Percentiles rank a stretch among this genome's conserved stretches.
Evolutionary conservation across 64 coral and sea anemone genomes (phyloP).

Genomic region (Montipora capricornis): DNA sequence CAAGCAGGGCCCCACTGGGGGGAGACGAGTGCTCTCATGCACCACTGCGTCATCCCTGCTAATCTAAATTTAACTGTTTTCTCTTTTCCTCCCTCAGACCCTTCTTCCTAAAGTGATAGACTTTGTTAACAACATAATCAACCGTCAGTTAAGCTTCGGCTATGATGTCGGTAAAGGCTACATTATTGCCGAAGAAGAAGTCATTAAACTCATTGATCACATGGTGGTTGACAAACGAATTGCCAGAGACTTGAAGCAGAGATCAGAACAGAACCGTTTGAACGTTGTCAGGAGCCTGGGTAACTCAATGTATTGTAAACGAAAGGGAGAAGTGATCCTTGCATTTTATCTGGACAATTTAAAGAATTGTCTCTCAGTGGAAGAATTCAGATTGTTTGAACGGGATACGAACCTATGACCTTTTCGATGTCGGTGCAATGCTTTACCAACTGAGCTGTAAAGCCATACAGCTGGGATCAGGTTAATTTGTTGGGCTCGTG

Average conservation of each 20-base stretch:
- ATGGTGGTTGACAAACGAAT: constrained; percentile 98
- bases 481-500: no score
- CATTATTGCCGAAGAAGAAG: constrained; percentile 97
- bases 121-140: constrained; percentile 86
- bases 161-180: constrained; percentile 98
- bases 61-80: background rate
- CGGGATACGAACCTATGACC: no score
- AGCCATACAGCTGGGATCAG: no score
- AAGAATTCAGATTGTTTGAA: no score
- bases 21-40: no score
- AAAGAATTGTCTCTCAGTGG: no score
- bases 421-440: no score
- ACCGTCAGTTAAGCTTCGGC: constrained; percentile 96
- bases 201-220: constrained; percentile 91
- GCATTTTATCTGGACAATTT: no score
- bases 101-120: constrained; percentile 91
- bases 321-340: no score
- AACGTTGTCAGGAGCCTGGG: constrained; percentile 96
- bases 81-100: constrained; percentile 32
- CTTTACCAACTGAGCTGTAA: no score
- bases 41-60: no score
- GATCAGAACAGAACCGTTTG: constrained; percentile 88
- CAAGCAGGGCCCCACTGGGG: no score
- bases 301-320: constrained; percentile 5
- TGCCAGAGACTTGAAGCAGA: constrained; percentile 85